These are phyloP conservation scores for Epirrhoe tristata DNA, from an alignment of 2,888 invertebrate species.

Conservation along the genomic window DNA sequence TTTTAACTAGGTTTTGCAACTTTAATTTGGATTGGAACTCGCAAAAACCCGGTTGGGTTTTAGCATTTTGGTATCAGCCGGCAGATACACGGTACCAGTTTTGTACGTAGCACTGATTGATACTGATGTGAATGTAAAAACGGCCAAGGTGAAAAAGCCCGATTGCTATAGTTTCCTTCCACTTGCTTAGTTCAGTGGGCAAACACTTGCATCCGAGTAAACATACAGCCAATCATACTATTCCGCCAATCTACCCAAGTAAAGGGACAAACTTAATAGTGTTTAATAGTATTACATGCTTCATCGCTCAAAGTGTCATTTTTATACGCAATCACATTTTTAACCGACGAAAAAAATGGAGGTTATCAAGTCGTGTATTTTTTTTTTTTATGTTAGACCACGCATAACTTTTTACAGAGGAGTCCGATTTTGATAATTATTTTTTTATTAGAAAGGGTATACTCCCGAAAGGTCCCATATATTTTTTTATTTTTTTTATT, in stretches of 20 bases:
- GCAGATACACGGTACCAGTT: neutral
- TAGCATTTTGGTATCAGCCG: neutral
- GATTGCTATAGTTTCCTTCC: neutral
- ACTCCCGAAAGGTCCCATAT: too few species aligned
- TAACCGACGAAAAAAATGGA: too few species aligned
- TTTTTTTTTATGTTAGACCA: too few species aligned
- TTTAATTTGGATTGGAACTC: neutral
- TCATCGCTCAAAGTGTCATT: neutral
- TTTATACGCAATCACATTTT: neutral
- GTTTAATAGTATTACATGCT: neutral
- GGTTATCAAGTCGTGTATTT: too few species aligned
- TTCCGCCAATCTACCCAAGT: neutral
- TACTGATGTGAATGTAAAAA: neutral
- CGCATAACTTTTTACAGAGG: too few species aligned
- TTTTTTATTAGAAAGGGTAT: too few species aligned
- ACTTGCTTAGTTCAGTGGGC: neutral
- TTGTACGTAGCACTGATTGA: neutral
- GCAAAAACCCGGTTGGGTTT: neutral
- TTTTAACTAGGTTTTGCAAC: neutral
- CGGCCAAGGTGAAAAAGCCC: neutral
- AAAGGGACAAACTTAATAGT: neutral
- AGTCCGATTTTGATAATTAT: too few species aligned
- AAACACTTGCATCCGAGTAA: neutral
- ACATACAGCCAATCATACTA: neutral
- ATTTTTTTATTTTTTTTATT: too few species aligned